Evolutionary conservation across 2,888 invertebrate species (phyloP), one percentile per base, ranked within the genome.

Genomic region (Megamerina dolium): DNA sequence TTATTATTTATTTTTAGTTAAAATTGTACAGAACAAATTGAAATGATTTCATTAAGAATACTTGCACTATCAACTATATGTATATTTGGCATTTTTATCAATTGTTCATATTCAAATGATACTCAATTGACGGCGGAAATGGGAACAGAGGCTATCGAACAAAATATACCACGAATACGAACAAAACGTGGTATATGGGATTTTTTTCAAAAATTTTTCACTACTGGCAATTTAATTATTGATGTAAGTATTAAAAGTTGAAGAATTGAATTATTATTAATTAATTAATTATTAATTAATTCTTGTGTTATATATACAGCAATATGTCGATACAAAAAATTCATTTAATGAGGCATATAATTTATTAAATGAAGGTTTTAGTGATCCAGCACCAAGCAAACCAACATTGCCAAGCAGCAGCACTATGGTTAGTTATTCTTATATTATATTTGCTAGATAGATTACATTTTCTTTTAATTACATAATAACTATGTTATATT

Each of bases 251-350:
- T 3, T 12, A 29, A 12, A 1, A 17, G 23, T n/a, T 17, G 10
- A 8, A 8, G 10, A 26, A 39, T 23, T 17, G 34, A 19, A 21
- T 14, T 2, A 12, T 17, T 12, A 30, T 10, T 32, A 14, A 21
- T 14, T 26, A 18, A 40, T 13, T 26, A 42, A 5, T n/a, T 12
- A 34, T 29, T 17, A n/a, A 38, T 17, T 10, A 38, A 19, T 27
- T 12, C 6, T 9, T 19, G n/a, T 37, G 9, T 21, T 16, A 12
- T 17, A 27, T 43, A 4, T 20, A 5, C 43, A 72, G 72, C 72
- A 72, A 72, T 68, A 67, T 41, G 58, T 61, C 4, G 72, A 72
- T 18, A 72, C 71, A 0, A 56, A 58, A 10, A 54, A 57, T 18
- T 63, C 71, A 4, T 43, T 72, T 1, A 58, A 62, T 29, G 61